Conservation (phyloP, 37 sponge, comb jelly and placozoan genomes). For the Aphrocallistes beatrix region DNA sequence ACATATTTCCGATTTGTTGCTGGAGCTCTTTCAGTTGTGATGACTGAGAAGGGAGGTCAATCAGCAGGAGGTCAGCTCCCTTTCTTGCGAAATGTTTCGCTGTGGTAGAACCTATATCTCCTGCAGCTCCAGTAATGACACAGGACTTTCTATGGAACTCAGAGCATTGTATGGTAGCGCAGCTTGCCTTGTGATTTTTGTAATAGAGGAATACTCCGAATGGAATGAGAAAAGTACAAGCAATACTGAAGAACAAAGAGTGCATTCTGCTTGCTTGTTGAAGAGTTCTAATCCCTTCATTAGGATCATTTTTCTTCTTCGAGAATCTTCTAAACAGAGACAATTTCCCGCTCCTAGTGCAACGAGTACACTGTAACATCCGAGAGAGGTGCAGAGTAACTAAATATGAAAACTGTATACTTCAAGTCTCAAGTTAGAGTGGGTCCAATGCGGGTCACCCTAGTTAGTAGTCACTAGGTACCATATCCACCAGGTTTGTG, state of each 20-base stretch:
- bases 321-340: too few relatives aligned
- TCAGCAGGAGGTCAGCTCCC: slow-evolving; percentile 49
- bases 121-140: slow-evolving; percentile 74
- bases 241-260: slow-evolving; percentile 11
- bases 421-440: too few relatives aligned
- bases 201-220: not conserved
- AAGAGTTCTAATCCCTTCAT: too few relatives aligned
- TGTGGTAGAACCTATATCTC: slow-evolving; percentile 62
- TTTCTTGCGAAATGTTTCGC: slow-evolving; percentile 42
- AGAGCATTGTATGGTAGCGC: not conserved
- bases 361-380: too few relatives aligned
- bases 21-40: slow-evolving; percentile 23
- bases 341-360: too few relatives aligned
- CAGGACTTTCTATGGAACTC: slow-evolving; percentile 30
- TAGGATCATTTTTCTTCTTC: too few relatives aligned
- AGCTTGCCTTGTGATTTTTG: not conserved
- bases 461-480: too few relatives aligned
- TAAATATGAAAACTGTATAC: too few relatives aligned
- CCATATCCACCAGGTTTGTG: too few relatives aligned
- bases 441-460: too few relatives aligned
- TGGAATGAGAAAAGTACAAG: not conserved
- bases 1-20: slow-evolving; percentile 1
- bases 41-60: slow-evolving; percentile 35
- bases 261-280: not conserved
- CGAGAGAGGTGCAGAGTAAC: too few relatives aligned